Conservation (phyloP, 1,140 invertebrate species). For the Callitettix versicolor region DNA sequence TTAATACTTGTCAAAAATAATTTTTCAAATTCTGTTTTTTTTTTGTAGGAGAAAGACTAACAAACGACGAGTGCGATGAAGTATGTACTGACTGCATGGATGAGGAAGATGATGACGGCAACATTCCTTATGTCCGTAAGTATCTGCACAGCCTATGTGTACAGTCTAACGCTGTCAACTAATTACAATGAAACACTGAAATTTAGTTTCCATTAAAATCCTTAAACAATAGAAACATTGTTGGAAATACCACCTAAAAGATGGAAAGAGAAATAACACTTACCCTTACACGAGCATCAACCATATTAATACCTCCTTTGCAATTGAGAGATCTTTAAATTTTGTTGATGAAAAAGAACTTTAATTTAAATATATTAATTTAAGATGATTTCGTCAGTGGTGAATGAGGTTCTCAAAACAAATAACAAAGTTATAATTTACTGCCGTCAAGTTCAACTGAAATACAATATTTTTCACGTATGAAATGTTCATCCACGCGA, state of each 20-base stretch:
- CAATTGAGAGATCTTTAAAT: slow-evolving; percentile 2
- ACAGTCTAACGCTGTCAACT: background rate
- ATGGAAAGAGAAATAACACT: background rate
- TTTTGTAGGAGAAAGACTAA: slow-evolving; percentile 69
- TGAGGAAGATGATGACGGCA: slow-evolving; percentile 87
- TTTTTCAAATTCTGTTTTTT: too few relatives aligned
- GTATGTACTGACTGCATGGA: slow-evolving; percentile 82
- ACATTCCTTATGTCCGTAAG: slow-evolving; percentile 67
- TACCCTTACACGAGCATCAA: background rate
- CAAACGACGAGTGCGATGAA: slow-evolving; percentile 68
- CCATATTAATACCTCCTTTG: background rate
- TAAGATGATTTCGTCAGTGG: too few relatives aligned
- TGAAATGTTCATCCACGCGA: too few relatives aligned
- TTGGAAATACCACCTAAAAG: background rate
- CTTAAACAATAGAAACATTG: background rate
- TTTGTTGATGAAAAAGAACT: too few relatives aligned
- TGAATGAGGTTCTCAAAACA: too few relatives aligned
- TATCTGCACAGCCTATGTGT: slow-evolving; percentile 36
- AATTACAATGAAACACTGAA: background rate
- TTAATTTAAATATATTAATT: too few relatives aligned
- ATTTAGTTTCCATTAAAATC: background rate
- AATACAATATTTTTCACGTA: too few relatives aligned
- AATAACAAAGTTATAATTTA: too few relatives aligned
- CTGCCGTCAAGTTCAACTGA: too few relatives aligned
- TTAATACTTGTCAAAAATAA: too few relatives aligned